Conservation (phyloP, 1,140 invertebrate species). For the Ruditapes philippinarum region DNA sequence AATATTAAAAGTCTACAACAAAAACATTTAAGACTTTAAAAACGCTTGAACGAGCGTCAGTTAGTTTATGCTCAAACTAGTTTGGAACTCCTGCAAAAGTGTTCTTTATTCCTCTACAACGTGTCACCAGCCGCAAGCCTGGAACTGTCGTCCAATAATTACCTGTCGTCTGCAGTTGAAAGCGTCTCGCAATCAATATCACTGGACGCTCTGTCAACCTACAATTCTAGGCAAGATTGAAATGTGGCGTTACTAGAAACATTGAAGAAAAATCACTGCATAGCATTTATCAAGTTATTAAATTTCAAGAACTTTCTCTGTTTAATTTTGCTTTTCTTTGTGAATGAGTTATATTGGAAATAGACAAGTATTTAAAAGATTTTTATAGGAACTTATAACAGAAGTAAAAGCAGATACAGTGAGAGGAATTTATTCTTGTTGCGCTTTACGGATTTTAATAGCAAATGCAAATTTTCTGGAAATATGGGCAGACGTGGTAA, state of each 20-base stretch:
- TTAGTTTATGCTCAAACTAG: no score
- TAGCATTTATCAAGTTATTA: not conserved
- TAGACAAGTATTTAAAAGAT: no score
- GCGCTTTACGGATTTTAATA: not conserved
- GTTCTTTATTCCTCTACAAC: not conserved
- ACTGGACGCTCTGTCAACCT: constrained; percentile 45
- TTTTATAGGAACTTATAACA: no score
- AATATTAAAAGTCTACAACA: no score
- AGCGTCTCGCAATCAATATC: constrained; percentile 47
- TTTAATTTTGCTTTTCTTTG: no score
- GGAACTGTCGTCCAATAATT: constrained; percentile 47
- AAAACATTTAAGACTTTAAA: no score
- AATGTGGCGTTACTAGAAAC: constrained; percentile 8
- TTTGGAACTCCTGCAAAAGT: not conserved
- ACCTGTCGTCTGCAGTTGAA: constrained; percentile 45
- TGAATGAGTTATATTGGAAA: no score
- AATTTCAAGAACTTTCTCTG: no score
- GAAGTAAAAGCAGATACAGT: not conserved
- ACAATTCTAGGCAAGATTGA: constrained; percentile 34
- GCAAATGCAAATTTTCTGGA: not conserved
- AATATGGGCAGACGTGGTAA: not conserved
- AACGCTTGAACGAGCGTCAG: no score
- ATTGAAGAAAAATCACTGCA: constrained; percentile 2
- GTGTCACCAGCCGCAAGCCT: constrained; percentile 11
- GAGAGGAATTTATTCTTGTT: not conserved